These are phyloP conservation scores for Falco punctatus DNA, from an alignment of 2,113 vertebrate species.

Conservation along the genomic window DNA sequence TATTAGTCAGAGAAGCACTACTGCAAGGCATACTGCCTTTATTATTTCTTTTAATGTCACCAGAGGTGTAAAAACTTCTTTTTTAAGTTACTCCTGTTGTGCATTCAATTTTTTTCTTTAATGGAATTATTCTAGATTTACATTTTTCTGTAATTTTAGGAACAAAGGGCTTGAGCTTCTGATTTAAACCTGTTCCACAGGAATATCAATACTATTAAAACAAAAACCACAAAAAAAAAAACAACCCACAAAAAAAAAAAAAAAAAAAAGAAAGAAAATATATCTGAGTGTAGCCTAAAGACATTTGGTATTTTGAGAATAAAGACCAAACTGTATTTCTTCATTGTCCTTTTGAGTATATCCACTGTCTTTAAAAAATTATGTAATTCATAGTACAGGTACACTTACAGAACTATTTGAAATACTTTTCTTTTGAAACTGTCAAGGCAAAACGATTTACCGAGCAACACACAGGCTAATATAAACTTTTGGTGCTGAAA, in stretches of 20 bases:
- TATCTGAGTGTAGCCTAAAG: not conserved
- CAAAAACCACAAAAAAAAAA: too few relatives aligned
- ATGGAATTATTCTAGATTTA: not conserved
- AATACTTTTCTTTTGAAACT: not conserved
- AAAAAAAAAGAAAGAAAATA: fast-evolving
- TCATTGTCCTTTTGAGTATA: not conserved
- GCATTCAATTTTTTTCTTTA: not conserved
- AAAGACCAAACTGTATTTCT: not conserved
- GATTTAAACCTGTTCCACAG: not conserved
- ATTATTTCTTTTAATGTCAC: not conserved
- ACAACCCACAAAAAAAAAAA: too few relatives aligned
- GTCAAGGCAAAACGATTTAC: not conserved
- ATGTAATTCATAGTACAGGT: not conserved
- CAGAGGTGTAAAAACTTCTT: not conserved
- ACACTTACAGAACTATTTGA: not conserved
- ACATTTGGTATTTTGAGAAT: not conserved
- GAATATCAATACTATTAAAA: not conserved
- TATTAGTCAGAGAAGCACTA: not conserved
- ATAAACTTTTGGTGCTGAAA: not conserved
- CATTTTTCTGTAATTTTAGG: not conserved
- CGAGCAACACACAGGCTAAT: not conserved
- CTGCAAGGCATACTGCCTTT: not conserved
- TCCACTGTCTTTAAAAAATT: not conserved
- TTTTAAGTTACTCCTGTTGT: not conserved
- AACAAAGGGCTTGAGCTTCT: not conserved